These are phyloP conservation scores for Drosophila pallidifrons DNA, from an alignment of 1,140 invertebrate genomes.

Conservation along the genomic window DNA sequence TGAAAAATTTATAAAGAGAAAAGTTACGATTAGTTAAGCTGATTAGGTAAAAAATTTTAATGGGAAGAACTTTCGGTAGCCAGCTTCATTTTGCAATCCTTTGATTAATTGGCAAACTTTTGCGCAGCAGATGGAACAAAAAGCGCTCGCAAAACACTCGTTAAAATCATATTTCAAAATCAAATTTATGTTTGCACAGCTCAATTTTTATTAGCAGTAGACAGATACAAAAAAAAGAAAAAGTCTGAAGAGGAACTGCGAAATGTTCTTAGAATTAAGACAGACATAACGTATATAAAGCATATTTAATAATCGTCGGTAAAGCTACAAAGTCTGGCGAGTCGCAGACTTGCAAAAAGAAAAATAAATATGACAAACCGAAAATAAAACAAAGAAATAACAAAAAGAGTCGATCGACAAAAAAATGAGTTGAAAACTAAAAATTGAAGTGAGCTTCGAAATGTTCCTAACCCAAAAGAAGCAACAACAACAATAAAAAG, in stretches of 20 bases:
- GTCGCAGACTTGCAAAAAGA: conserved; percentile 41
- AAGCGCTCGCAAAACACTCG: conserved; percentile 41
- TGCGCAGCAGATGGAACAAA: conserved; percentile 25
- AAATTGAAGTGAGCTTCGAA: conserved; percentile 35
- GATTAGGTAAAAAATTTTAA: conserved; percentile 44
- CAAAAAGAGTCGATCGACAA: conserved; percentile 18
- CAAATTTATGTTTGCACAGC: conserved; percentile 59
- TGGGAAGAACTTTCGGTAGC: conserved; percentile 43
- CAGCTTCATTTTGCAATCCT: conserved; percentile 52
- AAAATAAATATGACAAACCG: conserved; percentile 4
- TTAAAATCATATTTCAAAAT: conserved; percentile 66
- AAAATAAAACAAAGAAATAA: conserved; percentile 7
- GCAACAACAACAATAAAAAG: not conserved
- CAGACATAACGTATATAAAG: conserved; percentile 14
- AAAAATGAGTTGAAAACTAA: conserved; percentile 19
- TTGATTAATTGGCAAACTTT: conserved; percentile 57
- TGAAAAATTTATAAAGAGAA: not conserved
- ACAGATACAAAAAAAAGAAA: conserved; percentile 11
- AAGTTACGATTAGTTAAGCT: conserved; percentile 42
- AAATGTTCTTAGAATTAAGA: conserved; percentile 38
- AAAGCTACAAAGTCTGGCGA: conserved; percentile 38
- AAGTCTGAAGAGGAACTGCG: conserved; percentile 2
- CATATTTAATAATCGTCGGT: conserved; percentile 41
- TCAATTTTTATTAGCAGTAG: conserved; percentile 31
- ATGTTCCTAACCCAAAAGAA: conserved; percentile 23